Conservation (phyloP, 2,797 vertebrate genomes). For the Darevskia nairensis region DNA sequence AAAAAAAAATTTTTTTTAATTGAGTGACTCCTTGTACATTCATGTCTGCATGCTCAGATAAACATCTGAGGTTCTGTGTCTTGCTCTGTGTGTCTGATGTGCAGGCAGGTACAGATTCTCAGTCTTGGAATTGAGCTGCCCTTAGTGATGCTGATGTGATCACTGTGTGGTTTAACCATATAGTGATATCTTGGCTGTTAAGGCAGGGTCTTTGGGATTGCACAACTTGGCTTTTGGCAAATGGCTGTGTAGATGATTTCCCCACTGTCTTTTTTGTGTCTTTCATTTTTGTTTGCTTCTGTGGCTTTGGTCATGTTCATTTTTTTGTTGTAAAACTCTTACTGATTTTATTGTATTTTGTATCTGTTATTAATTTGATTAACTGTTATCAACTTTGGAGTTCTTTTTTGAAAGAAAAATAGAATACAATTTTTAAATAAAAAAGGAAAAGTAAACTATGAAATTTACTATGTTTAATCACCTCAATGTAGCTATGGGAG, state of each 20-base stretch:
- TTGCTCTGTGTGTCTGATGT: neutral
- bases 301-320: neutral
- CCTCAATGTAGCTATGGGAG: too few species aligned
- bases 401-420: too few species aligned
- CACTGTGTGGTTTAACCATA: neutral
- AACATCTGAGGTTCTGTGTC: neutral
- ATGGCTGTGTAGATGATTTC: neutral
- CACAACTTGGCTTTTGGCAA: neutral
- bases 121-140: neutral
- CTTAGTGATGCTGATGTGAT: neutral
- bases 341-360: neutral
- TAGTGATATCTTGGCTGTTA: neutral
- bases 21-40: neutral
- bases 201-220: neutral
- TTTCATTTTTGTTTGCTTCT: neutral
- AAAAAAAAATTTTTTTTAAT: neutral
- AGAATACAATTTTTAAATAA: neutral
- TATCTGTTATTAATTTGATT: neutral
- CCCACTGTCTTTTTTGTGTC: neutral
- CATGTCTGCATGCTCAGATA: neutral
- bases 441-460: neutral
- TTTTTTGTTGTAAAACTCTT: neutral
- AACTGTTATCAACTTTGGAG: neutral
- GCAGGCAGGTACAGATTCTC: neutral
- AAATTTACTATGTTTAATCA: neutral